phyloP scores from a whole-genome alignment of 1,140 invertebrate species.

The Uloborus diversus region DNA sequence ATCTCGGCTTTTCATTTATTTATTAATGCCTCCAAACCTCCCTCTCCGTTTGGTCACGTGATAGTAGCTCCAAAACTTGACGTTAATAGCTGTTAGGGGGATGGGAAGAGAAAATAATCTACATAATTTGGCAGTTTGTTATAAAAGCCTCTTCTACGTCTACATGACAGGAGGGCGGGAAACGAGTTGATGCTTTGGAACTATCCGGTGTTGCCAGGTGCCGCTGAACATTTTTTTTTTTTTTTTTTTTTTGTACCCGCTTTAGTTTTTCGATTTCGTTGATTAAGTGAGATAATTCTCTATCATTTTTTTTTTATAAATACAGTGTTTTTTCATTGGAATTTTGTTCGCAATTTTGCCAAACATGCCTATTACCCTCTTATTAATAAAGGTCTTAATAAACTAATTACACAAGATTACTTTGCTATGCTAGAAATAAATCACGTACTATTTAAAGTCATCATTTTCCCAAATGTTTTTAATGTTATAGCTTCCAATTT shows the following conservation, averaged over 20 bases:
- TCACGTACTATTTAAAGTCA: neutral
- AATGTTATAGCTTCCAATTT: neutral
- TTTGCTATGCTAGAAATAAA: neutral
- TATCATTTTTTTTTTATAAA: constrained; percentile 18
- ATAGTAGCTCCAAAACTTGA: constrained; percentile 28
- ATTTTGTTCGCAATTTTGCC: neutral
- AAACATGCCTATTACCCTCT: neutral
- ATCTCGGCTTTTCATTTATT: neutral
- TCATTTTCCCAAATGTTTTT: neutral
- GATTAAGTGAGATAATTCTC: constrained; percentile 14
- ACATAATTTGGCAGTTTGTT: constrained; percentile 47
- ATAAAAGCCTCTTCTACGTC: constrained; percentile 16
- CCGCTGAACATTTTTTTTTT: neutral
- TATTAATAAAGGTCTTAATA: neutral
- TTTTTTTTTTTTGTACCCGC: neutral
- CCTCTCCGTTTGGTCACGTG: constrained; percentile 11
- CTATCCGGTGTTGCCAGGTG: constrained; percentile 17
- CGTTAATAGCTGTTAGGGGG: constrained; percentile 31
- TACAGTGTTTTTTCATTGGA: neutral
- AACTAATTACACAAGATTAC: constrained; percentile 23
- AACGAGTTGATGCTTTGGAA: neutral
- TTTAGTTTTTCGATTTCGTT: constrained; percentile 3
- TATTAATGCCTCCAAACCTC: neutral
- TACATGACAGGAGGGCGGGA: neutral
- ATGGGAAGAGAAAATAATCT: constrained; percentile 8